Evolutionary conservation across 2,888 invertebrate species (phyloP), one percentile per base, ranked within the genome.

Genomic region (Habrosyne pyritoides): DNA sequence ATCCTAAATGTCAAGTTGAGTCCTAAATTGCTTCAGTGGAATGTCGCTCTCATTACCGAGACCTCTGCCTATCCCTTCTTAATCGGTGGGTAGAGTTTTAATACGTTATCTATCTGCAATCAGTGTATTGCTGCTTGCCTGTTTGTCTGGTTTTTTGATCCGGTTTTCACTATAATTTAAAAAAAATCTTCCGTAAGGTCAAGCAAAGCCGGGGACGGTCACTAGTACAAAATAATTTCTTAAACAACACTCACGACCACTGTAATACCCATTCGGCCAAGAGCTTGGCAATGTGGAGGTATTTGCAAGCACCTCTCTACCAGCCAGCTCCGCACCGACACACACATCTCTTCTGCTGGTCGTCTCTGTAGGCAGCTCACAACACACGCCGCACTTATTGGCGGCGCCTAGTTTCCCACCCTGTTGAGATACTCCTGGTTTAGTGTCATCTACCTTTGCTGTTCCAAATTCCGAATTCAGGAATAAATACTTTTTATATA

Each of bases 361-460:
- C 18, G 2, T 8, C n/a, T 18, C 50, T 7, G 4, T 21, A 22
- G 51, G 59, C 30, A 87, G 10, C 49, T 66, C 53, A 60, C 91
- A 91, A 70, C 91, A 90, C 2, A 83, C 69, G 0, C 89, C 84
- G 61, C 91, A 91, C 72, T 67, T 74, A 1, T 62, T 67, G 4
- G 57, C n/a, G 18, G 66, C 65, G 10, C 67, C 64, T 12, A 83
- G n/a, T 1, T 55, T 52, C 0, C 85, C 84, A 7, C 81, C 84
- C 89, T 90, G 57, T 1, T 26, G 42, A 26, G 22, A 18, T 0
- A 21, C 12, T 51, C 12, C 7, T 5, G 3, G 24, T 24, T 24
- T 5, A 5, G 2, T 22, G 47, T 48, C 18, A 36, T 7, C 24
- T n/a, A 36, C 12, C 36, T 36, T 12, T 2, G n/a, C n/a, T n/a